These are phyloP conservation scores for Andrena bicolor DNA, from an alignment of 2,888 invertebrate genomes.

Conservation along the genomic window DNA sequence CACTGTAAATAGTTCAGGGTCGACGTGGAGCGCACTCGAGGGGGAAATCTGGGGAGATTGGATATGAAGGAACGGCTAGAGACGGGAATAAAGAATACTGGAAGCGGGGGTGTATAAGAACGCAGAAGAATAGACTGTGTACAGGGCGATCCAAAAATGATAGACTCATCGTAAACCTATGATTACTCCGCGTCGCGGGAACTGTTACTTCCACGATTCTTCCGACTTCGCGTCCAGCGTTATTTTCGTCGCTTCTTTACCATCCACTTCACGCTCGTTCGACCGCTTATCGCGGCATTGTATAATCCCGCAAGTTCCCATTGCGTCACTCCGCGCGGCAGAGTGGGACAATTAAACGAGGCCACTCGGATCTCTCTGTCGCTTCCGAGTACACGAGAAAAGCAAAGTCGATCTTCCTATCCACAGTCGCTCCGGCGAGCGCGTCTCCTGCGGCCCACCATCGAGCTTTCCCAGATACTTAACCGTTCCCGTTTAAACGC, in stretches of 20 bases:
- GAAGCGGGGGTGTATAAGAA: too few species aligned
- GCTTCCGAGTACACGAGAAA: too few species aligned
- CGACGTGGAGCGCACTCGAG: not conserved
- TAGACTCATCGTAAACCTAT: too few species aligned
- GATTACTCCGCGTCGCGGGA: not conserved
- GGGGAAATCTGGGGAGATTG: not conserved
- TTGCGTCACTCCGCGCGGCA: constrained; percentile 10
- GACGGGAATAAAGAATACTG: not conserved
- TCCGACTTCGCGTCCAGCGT: not conserved
- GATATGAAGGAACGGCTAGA: not conserved
- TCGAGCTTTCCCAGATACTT: not conserved
- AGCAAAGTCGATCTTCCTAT: too few species aligned
- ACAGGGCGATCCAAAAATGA: too few species aligned
- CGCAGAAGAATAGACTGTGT: too few species aligned
- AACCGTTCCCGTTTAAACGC: not conserved
- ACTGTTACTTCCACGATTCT: not conserved
- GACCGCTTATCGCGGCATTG: constrained; percentile 26
- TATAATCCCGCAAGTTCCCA: constrained; percentile 30
- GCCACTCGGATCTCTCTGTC: not conserved
- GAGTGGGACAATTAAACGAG: constrained; percentile 6
- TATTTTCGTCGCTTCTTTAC: constrained; percentile 8
- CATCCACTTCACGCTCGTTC: constrained; percentile 14
- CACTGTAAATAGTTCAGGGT: not conserved
- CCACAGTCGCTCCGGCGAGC: not conserved
- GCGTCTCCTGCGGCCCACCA: not conserved